phyloP scores from a whole-genome alignment of 2,888 invertebrate species.

The Bombylius major region DNA sequence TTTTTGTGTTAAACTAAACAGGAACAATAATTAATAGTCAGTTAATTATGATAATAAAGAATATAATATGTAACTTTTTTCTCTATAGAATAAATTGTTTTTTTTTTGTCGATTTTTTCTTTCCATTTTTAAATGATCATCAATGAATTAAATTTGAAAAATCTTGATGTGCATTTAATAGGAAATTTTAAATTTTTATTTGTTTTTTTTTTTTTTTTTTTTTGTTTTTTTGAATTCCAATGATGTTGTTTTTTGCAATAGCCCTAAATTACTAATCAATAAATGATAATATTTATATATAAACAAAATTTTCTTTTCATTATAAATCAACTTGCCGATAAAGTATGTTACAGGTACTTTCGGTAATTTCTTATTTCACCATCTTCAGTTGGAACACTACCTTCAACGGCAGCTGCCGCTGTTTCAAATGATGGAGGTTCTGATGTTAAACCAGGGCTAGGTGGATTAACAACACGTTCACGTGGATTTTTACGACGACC shows the following conservation, averaged over 20 bases:
- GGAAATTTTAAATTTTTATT: too few species aligned
- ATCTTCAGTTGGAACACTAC: constrained; percentile 19
- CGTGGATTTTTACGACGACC: constrained; percentile 19
- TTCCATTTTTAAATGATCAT: too few species aligned
- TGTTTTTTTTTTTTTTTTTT: too few species aligned
- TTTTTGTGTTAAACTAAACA: too few species aligned
- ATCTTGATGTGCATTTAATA: too few species aligned
- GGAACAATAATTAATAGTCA: too few species aligned
- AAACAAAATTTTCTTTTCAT: background rate
- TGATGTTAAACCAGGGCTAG: constrained; percentile 28
- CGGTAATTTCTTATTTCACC: constrained; percentile 28
- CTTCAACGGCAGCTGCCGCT: constrained; percentile 33
- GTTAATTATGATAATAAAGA: too few species aligned
- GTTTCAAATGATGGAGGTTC: constrained; percentile 37
- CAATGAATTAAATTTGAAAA: too few species aligned
- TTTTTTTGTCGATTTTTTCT: too few species aligned
- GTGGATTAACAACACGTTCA: constrained; percentile 22
- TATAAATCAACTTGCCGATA: background rate
- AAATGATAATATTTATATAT: background rate
- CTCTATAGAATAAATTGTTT: too few species aligned
- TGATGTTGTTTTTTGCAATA: background rate
- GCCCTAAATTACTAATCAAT: background rate
- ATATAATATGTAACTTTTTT: too few species aligned
- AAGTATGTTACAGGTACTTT: constrained; percentile 33
- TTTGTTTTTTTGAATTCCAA: too few species aligned